Evolutionary conservation across 2,888 invertebrate genomes (phyloP).

Genomic region (Gandaritis pyraliata): DNA sequence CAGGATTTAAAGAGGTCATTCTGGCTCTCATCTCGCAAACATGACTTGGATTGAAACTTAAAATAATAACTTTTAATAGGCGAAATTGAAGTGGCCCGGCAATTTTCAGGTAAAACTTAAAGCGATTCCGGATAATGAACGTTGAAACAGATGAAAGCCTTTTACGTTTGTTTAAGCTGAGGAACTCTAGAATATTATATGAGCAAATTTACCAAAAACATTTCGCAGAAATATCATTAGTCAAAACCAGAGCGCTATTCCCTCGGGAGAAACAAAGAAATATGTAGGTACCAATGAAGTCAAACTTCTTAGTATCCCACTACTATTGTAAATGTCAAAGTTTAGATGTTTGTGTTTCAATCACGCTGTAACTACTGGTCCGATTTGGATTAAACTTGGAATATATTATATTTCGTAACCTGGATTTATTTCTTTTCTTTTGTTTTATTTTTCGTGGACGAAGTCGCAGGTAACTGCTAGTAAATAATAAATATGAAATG

Average conservation of each 20-base stretch:
- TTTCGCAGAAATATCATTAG: slow-evolving; percentile 9
- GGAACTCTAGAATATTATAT: not conserved
- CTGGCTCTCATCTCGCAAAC: slow-evolving; percentile 25
- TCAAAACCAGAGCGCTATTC: slow-evolving; percentile 2
- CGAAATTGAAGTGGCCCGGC: slow-evolving; percentile 28
- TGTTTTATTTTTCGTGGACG: no score
- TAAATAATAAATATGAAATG: not conserved
- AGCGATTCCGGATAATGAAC: slow-evolving; percentile 20
- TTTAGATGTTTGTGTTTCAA: no score
- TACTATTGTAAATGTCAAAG: no score
- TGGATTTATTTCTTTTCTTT: no score
- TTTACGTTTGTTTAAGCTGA: slow-evolving; percentile 1
- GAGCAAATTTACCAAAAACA: slow-evolving; percentile 1
- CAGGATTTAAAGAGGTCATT: slow-evolving; percentile 26
- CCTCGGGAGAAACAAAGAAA: not conserved
- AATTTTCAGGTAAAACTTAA: slow-evolving; percentile 20
- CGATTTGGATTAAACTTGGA: no score
- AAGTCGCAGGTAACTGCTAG: no score
- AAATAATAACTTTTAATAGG: slow-evolving; percentile 35
- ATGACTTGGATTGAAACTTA: slow-evolving; percentile 20
- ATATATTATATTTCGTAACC: no score
- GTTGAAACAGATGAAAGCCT: slow-evolving; percentile 15
- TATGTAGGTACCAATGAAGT: slow-evolving; percentile 4
- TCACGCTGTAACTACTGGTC: no score
- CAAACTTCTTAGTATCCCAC: not conserved